phyloP scores from a whole-genome alignment of 2,113 vertebrate species.

The Xyliphius kryptos region DNA sequence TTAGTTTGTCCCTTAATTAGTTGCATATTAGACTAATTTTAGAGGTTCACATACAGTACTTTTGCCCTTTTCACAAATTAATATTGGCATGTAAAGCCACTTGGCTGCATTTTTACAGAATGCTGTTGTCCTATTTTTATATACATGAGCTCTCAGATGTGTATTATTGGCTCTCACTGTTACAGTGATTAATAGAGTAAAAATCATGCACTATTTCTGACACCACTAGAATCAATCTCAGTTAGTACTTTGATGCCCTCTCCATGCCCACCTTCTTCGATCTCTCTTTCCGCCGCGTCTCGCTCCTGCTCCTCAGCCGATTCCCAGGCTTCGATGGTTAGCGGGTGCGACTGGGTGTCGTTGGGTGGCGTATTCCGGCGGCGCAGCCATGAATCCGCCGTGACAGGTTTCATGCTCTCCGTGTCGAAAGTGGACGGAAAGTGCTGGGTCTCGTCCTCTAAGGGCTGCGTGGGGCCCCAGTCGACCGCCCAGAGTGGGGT shows the following conservation, averaged over 20 bases:
- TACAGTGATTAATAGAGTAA: too few relatives aligned
- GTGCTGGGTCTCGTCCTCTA: conserved; percentile 70
- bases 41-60: too few relatives aligned
- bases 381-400: conserved; percentile 50
- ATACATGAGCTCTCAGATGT: too few relatives aligned
- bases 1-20: too few relatives aligned
- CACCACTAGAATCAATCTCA: too few relatives aligned
- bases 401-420: conserved; percentile 46
- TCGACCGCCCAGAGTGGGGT: conserved; percentile 69
- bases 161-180: too few relatives aligned
- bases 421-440: conserved; percentile 62
- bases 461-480: conserved; percentile 67
- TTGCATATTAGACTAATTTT: too few relatives aligned
- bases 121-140: too few relatives aligned
- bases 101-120: too few relatives aligned
- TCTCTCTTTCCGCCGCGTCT: conserved; percentile 54
- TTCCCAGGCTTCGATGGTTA: conserved; percentile 45
- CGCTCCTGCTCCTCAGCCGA: conserved; percentile 44
- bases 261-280: conserved; percentile 61
- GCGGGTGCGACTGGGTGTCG: conserved; percentile 48
- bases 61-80: too few relatives aligned
- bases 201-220: too few relatives aligned
- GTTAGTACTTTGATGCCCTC: conserved; percentile 40
- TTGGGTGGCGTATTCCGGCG: conserved; percentile 37
- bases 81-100: too few relatives aligned